phyloP scores from a whole-genome alignment of 2,113 vertebrate genomes.

The Aspidoscelis tigris region DNA sequence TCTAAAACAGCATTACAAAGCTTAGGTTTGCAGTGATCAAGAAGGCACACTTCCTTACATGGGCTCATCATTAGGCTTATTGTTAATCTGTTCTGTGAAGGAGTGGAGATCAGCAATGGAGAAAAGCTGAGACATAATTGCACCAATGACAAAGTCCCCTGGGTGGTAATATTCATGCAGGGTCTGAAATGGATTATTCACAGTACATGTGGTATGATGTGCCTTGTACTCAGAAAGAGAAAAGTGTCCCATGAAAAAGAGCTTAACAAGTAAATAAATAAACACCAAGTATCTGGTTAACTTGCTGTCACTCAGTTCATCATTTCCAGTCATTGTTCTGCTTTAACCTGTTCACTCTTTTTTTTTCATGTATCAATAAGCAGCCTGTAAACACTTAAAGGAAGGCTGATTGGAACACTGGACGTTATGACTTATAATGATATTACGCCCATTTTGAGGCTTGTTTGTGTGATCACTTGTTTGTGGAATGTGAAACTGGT shows the following conservation, averaged over 20 bases:
- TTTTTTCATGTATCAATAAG: too few species aligned
- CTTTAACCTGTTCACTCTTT: neutral
- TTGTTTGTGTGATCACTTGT: too few species aligned
- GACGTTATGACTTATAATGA: too few species aligned
- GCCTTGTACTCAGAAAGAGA: neutral
- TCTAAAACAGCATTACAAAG: too few species aligned
- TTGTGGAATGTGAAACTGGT: neutral
- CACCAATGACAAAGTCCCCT: constrained; percentile 1
- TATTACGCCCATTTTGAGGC: too few species aligned
- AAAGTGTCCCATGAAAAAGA: too few species aligned
- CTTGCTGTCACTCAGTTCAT: too few species aligned
- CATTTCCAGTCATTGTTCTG: too few species aligned
- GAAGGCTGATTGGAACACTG: too few species aligned
- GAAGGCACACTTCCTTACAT: neutral
- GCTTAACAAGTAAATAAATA: neutral
- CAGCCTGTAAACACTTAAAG: too few species aligned
- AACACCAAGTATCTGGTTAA: neutral
- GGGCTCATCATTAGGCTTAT: neutral
- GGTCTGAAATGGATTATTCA: neutral
- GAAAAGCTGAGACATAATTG: neutral
- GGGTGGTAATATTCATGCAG: neutral
- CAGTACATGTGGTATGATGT: neutral
- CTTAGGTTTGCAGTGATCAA: too few species aligned
- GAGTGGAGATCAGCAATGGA: neutral
- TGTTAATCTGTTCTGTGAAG: neutral